A percentile compares a stretch with the other conserved stretches of the same genome.
phyloP scores from a whole-genome alignment of 2,888 invertebrate genomes.

The Heteromurus nitidus region DNA sequence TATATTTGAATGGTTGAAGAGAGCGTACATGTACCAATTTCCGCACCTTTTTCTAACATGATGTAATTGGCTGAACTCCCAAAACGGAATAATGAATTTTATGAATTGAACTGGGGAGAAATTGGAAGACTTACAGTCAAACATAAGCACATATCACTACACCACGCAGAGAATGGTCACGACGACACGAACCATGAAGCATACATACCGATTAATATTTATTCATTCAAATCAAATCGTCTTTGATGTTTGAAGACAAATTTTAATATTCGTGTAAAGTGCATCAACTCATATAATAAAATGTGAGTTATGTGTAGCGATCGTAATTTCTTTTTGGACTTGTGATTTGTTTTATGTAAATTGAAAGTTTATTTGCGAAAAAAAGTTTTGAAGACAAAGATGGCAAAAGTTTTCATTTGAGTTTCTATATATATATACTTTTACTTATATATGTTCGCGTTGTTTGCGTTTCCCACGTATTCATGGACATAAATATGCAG shows the following conservation, averaged over 20 bases:
- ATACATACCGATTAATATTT: constrained; percentile 41
- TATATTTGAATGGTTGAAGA: too few relatives aligned
- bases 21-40: constrained; percentile 37
- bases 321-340: too few relatives aligned
- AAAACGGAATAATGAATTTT: too few relatives aligned
- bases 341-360: constrained; percentile 7
- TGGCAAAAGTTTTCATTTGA: background rate
- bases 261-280: background rate
- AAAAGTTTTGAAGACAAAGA: background rate
- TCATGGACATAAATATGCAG: background rate
- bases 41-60: constrained; percentile 22
- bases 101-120: background rate
- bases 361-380: background rate
- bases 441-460: too few relatives aligned
- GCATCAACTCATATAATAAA: background rate
- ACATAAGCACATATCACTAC: background rate
- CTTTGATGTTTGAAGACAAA: background rate
- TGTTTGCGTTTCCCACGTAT: background rate
- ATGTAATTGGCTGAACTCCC: background rate
- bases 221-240: constrained; percentile 28
- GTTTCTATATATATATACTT: too few relatives aligned
- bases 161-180: background rate
- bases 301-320: background rate
- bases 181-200: background rate
- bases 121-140: background rate